These are phyloP conservation scores for Melanaphis sacchari DNA, from an alignment of 1,140 invertebrate genomes.

Conservation along the genomic window DNA sequence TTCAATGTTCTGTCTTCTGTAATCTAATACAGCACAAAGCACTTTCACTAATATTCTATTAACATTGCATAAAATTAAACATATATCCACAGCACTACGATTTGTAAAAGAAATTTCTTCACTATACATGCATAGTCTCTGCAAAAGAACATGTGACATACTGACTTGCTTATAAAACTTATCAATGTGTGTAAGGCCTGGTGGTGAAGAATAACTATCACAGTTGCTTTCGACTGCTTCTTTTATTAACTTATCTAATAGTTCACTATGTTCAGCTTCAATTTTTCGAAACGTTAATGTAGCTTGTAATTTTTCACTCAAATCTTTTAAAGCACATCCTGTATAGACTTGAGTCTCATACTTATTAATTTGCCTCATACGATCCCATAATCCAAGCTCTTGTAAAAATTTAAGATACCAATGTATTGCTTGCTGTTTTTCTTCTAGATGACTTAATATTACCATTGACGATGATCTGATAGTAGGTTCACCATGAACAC, in stretches of 20 bases:
- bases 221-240: slow-evolving; percentile 23
- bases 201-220: slow-evolving; percentile 39
- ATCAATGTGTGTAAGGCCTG: slow-evolving; percentile 44
- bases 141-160: slow-evolving; percentile 31
- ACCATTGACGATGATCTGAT: slow-evolving; percentile 71
- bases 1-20: slow-evolving; percentile 50
- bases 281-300: slow-evolving; percentile 74
- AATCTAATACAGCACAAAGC: slow-evolving; percentile 28
- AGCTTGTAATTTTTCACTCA: slow-evolving; percentile 78
- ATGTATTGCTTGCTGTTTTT: slow-evolving; percentile 82
- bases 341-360: slow-evolving; percentile 71
- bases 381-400: slow-evolving; percentile 75
- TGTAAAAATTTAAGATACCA: slow-evolving; percentile 80
- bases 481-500: slow-evolving; percentile 57
- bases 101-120: slow-evolving; percentile 38
- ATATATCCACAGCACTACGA: slow-evolving; percentile 51
- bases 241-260: slow-evolving; percentile 52
- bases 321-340: slow-evolving; percentile 74
- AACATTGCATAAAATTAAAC: slow-evolving; percentile 41
- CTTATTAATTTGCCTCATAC: slow-evolving; percentile 70
- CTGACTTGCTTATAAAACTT: slow-evolving; percentile 53
- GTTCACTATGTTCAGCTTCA: slow-evolving; percentile 29
- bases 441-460: slow-evolving; percentile 81
- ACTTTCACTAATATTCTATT: slow-evolving; percentile 44
- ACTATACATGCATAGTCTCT: slow-evolving; percentile 32